Conservation (phyloP, 1,140 invertebrate genomes). For the Pseudomyrmex pallidus region DNA sequence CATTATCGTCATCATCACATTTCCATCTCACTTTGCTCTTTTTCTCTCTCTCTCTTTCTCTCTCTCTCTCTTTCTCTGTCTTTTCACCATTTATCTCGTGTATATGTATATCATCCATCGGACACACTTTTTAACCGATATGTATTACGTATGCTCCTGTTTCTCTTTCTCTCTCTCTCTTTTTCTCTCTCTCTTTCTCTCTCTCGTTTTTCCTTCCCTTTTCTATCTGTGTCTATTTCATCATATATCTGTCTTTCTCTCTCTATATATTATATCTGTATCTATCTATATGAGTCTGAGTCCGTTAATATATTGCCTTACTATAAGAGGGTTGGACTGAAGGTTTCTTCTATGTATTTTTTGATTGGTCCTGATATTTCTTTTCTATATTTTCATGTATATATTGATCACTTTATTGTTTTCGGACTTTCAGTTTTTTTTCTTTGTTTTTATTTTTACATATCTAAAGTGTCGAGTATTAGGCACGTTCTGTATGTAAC, state of each 20-base stretch:
- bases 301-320: constrained; percentile 79
- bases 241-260: constrained; percentile 64
- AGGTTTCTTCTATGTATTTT: constrained; percentile 83
- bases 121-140: not conserved
- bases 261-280: constrained; percentile 51
- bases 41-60: constrained; percentile 43
- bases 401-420: constrained; percentile 61
- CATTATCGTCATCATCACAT: constrained; percentile 24
- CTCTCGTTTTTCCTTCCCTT: constrained; percentile 59
- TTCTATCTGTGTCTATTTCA: constrained; percentile 32
- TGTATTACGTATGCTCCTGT: constrained; percentile 42
- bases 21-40: constrained; percentile 40
- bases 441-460: constrained; percentile 26
- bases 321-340: constrained; percentile 85
- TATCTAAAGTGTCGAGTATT: constrained; percentile 33
- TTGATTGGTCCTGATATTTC: constrained; percentile 79
- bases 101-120: no score
- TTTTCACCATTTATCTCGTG: not conserved
- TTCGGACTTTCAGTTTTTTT: not conserved
- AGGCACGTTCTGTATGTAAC: constrained; percentile 58
- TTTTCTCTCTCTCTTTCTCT: constrained; percentile 51
- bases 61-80: constrained; percentile 62
- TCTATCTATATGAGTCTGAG: constrained; percentile 61
- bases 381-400: constrained; percentile 68
- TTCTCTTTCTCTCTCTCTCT: constrained; percentile 56